Evolutionary conservation across 2,113 vertebrate species (phyloP).

Genomic region (Brienomyrus brachyistius): DNA sequence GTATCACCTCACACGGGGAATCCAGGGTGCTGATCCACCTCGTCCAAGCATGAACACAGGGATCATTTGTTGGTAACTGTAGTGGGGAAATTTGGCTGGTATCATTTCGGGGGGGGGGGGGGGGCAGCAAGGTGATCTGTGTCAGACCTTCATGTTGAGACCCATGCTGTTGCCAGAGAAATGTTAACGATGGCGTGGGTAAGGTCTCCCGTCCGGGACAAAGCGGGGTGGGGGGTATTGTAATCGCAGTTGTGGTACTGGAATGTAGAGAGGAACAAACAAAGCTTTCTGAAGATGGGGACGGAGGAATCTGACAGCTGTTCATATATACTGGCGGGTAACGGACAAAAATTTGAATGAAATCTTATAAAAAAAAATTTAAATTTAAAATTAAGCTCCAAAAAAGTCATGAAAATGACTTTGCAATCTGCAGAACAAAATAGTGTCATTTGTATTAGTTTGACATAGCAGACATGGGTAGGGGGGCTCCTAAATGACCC

Average conservation of each 20-base stretch:
- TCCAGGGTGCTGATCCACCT: not conserved
- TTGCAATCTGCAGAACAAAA: not conserved
- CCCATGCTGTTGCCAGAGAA: not conserved
- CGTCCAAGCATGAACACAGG: not conserved
- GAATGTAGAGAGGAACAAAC: not conserved
- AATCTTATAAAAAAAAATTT: not conserved
- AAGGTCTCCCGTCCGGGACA: not conserved
- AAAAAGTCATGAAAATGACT: not conserved
- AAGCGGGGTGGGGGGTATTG: not conserved
- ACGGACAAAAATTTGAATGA: not conserved
- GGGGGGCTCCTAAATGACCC: too few relatives aligned
- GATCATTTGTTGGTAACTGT: not conserved
- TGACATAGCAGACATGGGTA: not conserved
- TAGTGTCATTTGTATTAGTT: not conserved
- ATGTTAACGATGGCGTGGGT: constrained; percentile 12
- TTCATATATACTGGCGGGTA: not conserved
- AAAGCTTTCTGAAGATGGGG: not conserved
- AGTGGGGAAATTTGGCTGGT: not conserved
- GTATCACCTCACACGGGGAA: not conserved
- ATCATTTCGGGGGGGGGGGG: too few relatives aligned
- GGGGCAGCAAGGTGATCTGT: not conserved
- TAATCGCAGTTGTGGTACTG: not conserved
- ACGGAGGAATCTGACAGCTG: not conserved
- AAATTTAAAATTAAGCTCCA: not conserved
- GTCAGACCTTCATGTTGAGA: not conserved